Evolutionary conservation across 2,113 vertebrate genomes (phyloP).

Genomic region (Sigmodon hispidus): DNA sequence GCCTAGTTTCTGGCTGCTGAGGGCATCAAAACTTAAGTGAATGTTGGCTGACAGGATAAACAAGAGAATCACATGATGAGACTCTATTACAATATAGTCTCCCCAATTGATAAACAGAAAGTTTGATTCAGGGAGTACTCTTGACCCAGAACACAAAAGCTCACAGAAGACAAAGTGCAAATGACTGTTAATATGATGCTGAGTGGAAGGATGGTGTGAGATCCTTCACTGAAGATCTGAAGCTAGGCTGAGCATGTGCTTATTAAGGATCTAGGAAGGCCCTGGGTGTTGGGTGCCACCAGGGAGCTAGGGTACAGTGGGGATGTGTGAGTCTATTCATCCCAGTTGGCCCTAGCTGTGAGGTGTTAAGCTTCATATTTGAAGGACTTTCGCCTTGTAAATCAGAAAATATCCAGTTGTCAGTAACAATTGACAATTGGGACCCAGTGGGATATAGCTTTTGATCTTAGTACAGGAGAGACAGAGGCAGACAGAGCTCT

Average conservation of each 20-base stretch:
- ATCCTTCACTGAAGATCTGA: background rate
- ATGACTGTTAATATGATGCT: background rate
- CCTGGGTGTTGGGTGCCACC: background rate
- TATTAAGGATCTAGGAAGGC: background rate
- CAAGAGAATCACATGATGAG: background rate
- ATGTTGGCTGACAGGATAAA: background rate
- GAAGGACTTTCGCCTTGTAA: background rate
- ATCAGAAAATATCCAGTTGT: background rate
- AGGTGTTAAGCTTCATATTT: background rate
- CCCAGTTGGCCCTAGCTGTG: background rate
- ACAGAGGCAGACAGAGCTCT: background rate
- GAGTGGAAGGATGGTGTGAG: background rate
- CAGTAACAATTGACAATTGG: background rate
- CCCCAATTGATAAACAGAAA: background rate
- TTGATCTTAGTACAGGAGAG: background rate
- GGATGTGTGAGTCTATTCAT: background rate
- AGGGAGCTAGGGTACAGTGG: background rate
- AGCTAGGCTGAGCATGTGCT: background rate
- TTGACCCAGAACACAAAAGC: conserved; percentile 12
- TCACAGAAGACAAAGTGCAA: background rate
- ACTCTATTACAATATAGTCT: background rate
- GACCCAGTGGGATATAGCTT: background rate
- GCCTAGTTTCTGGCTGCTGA: background rate
- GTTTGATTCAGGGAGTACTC: background rate
- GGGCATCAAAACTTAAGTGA: background rate